These are phyloP conservation scores for Phoeniculus purpureus DNA, from an alignment of 2,797 vertebrate genomes.

Conservation along the genomic window DNA sequence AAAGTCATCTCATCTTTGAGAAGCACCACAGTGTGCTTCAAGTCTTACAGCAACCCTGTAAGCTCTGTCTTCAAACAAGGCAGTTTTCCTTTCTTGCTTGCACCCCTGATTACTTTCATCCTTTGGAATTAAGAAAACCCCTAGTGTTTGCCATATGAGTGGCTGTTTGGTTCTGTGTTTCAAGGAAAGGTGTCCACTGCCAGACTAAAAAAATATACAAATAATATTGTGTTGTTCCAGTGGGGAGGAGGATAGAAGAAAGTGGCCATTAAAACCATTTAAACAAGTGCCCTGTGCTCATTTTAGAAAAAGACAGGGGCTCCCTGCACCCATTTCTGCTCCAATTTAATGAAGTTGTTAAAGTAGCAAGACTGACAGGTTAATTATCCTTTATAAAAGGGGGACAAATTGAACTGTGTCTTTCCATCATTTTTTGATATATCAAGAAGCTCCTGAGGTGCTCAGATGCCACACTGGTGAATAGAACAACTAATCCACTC, in stretches of 20 bases:
- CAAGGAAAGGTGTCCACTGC: conserved; percentile 66
- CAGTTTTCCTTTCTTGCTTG: conserved; percentile 23
- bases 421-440: conserved; percentile 93
- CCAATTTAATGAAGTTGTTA: conserved; percentile 96
- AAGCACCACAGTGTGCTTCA: neutral
- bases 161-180: conserved; percentile 53
- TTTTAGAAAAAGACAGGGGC: conserved; percentile 73
- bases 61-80: conserved; percentile 57
- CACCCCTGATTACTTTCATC: conserved; percentile 47
- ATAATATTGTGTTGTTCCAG: neutral
- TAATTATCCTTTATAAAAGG: conserved; percentile 99
- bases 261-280: conserved; percentile 32
- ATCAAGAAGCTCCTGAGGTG: conserved; percentile 85
- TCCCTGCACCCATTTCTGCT: conserved; percentile 81
- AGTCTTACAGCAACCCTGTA: conserved; percentile 31
- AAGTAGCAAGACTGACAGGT: conserved; percentile 95
- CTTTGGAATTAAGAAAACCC: conserved; percentile 61
- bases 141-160: conserved; percentile 32
- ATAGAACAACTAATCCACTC: conserved; percentile 86
- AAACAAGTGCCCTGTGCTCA: conserved; percentile 59
- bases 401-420: conserved; percentile 99
- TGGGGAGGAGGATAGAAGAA: neutral
- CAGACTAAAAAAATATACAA: conserved; percentile 8
- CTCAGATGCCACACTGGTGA: conserved; percentile 83
- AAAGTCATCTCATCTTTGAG: conserved; percentile 16